Evolutionary conservation across 2,797 vertebrate genomes (phyloP).

Genomic region (Borostomias antarcticus): DNA sequence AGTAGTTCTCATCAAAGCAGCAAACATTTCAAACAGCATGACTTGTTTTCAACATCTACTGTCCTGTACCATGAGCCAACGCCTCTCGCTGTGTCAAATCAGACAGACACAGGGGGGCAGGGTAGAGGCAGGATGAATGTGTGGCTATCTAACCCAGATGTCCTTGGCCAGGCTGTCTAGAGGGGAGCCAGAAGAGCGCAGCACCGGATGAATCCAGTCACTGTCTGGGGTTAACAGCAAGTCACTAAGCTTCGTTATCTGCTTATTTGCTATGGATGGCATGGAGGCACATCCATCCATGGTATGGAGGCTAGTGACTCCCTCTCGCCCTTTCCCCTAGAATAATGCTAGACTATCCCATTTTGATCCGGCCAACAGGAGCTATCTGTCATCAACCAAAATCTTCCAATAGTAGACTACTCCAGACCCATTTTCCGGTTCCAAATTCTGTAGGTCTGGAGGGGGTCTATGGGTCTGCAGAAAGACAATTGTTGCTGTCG

Average conservation of each 20-base stretch:
- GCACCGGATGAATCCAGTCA: slow-evolving; percentile 48
- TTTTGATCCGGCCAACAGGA: slow-evolving; percentile 40
- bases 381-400: slow-evolving; percentile 52
- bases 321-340: slow-evolving; percentile 17
- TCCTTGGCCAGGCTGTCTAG: slow-evolving; percentile 33
- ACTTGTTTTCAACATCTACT: slow-evolving; percentile 44
- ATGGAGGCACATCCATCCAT: too few relatives aligned
- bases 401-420: slow-evolving; percentile 38
- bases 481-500: background rate
- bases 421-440: background rate
- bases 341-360: slow-evolving; percentile 39
- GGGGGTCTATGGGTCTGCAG: background rate
- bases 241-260: slow-evolving; percentile 72
- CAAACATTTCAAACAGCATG: slow-evolving; percentile 52
- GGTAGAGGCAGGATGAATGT: background rate
- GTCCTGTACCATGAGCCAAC: slow-evolving; percentile 42
- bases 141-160: slow-evolving; percentile 5
- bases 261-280: too few relatives aligned
- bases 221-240: slow-evolving; percentile 75
- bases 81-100: slow-evolving; percentile 44
- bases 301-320: slow-evolving; percentile 40
- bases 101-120: background rate
- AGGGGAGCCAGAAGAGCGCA: slow-evolving; percentile 47
- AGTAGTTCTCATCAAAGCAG: too few relatives aligned
- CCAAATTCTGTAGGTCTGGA: too few relatives aligned